Evolutionary conservation across 2,797 vertebrate genomes (phyloP).

Genomic region (Melopsittacus undulatus): DNA sequence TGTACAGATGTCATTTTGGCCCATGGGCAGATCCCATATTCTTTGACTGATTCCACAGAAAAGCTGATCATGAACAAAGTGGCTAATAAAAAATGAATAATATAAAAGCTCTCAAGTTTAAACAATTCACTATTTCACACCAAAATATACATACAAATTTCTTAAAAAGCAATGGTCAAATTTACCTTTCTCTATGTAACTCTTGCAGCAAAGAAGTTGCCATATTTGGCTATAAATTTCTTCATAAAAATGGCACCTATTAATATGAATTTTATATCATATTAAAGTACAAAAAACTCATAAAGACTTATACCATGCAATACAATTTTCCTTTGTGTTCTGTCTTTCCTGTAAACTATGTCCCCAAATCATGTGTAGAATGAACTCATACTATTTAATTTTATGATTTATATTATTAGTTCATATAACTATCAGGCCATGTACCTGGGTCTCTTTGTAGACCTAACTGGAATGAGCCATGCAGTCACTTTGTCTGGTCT

Average conservation of each 20-base stretch:
- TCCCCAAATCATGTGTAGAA: slow-evolving; percentile 18
- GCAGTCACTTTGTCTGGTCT: slow-evolving; percentile 3
- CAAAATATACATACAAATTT: background rate
- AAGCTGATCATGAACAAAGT: slow-evolving; percentile 9
- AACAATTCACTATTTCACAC: slow-evolving; percentile 20
- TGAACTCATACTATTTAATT: slow-evolving; percentile 56
- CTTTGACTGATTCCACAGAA: slow-evolving; percentile 46
- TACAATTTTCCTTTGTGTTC: slow-evolving; percentile 55
- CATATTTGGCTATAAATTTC: slow-evolving; percentile 40
- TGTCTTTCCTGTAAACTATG: slow-evolving; percentile 29
- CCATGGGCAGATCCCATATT: background rate
- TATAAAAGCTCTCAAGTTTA: slow-evolving; percentile 23
- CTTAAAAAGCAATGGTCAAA: background rate
- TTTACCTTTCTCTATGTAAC: background rate
- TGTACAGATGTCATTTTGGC: slow-evolving; percentile 58
- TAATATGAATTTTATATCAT: slow-evolving; percentile 42
- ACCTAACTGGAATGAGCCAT: background rate
- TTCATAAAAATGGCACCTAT: slow-evolving; percentile 54
- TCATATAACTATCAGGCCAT: background rate
- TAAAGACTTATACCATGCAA: background rate
- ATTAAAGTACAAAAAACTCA: slow-evolving; percentile 42
- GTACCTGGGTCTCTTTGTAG: background rate
- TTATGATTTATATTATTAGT: slow-evolving; percentile 39
- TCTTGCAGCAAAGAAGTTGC: slow-evolving; percentile 4
- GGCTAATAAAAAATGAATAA: background rate